Base-by-base conservation (phyloP, 2,797 vertebrate species). In the Nothura maculosa region DNA sequence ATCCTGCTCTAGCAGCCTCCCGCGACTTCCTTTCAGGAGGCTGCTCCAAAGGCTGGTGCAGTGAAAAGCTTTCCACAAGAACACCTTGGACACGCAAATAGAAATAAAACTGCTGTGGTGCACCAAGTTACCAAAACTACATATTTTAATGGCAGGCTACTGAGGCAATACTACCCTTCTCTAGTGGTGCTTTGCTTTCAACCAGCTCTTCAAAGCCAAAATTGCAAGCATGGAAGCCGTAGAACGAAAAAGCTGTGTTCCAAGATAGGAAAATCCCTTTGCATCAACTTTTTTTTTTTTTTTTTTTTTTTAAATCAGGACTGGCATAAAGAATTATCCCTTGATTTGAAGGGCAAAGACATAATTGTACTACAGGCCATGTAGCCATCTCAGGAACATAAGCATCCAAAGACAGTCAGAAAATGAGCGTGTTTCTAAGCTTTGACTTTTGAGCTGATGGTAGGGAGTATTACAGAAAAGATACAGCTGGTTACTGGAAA, bases 271-370 rank as follows among this genome's bases (percentile, higher is more conserved):
- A 36, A 63, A 17, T 6, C 22, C 32, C 25, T 62, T 36, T 58
- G 48, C 52, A 12, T 36, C 52, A n/a, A 47, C 17, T 8, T 1
- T 24, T 18, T 22, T 19, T 13, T 45, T 36, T 10, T 17, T 36
- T 43, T 17, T 4, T 2, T 36, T 36, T 27, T 8, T 17, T 7
- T 7, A 8, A 1, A 54, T 55, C 55, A 2, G 3, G 58, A 48
- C 17, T 22, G n/a, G 17, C n/a, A 62, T 30, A 67, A 81, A 66
- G 36, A 30, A 77, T 72, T 72, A 55, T 12, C 75, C 76, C 47
- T 67, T 81, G 47, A 47, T 64, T 69, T 75, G 69, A 61, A 70
- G 8, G 30, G 38, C 34, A 70, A 68, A 83, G 50, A 43, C 16
- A 42, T 19, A 13, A 27, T 14, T 77, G 28, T 52, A 40, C 30